Base-by-base conservation (phyloP, 2,888 invertebrate genomes). In the Limnephilus auricula region DNA sequence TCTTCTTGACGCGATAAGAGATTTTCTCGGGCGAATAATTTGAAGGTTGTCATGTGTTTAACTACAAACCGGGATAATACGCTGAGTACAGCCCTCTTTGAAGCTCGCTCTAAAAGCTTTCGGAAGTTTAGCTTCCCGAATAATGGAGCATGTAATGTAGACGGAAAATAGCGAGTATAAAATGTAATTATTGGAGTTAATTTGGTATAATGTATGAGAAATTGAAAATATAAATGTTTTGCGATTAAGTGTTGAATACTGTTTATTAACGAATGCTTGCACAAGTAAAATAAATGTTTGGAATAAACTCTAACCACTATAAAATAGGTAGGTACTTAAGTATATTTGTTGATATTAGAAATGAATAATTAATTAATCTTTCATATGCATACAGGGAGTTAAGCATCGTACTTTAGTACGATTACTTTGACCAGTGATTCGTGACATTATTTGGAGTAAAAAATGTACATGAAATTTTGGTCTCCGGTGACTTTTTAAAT, bases 11-110 rank as follows among this genome's bases (percentile, higher is more conserved):
- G 30, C 50, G 86, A 86, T 50, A 50, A n/a, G 45, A 31, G 86
- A 18, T 86, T 50, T 30, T 18, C 31, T 15, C 45, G 45, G 18
- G 50, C 50, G 31, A 50, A 45, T 50, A 30, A 31, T 86, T 45
- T 31, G 50, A 83, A 83, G 34, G 31, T 83, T 34, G 83, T 83
- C 86, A 86, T 15, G 50, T 65, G 30, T 50, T 86, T 65, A 86
- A 32, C 31, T 86, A 86, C 31, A n/a, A 13, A 50, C 86, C 13
- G 86, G 31, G 50, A 45, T 50, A 86, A 65, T 65, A 6, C 65
- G 25, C 18, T 65, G 18, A 86, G 30, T 50, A 3, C 50, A 86
- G 83, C 25, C 25, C 83, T 10, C 15, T 83, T 6, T 25, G 34
- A 83, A 83, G 83, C 37, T 25, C 83, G 0, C 37, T 65, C 25